Evolutionary conservation across 1,140 invertebrate species (phyloP), one percentile per base, ranked within the genome.

Genomic region (Rhizoglyphus robini): DNA sequence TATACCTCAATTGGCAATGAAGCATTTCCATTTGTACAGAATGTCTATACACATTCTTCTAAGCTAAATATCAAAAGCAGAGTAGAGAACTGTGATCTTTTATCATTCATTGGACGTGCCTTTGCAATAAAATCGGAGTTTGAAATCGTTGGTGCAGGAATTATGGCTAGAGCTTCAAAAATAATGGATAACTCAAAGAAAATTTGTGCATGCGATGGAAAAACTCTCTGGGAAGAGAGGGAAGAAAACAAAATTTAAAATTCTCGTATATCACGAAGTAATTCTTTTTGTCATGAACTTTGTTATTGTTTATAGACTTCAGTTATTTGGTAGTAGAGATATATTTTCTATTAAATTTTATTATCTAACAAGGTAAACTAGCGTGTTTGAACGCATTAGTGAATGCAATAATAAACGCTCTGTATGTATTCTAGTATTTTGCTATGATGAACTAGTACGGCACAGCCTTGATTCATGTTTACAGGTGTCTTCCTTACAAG

Each of bases 141-240:
- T 34, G 47, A 29, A 11, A 25, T 57, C 20, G 18, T 68, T n/a
- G 60, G 30, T 4, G 68, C 65, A 4, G 66, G 66, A 25, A 68
- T 68, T 31, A 54, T 68, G 23, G 65, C 68, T 1, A 4, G 68
- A 59, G 59, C 65, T 15, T 68, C 68, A 23, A 68, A 59, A 23
- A 38, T 68, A n/a, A 20, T n/a, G 25, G 59, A 48, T 38, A 68
- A 68, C 57, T 20, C 18, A 3, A 68, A 68, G 31, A 67, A 63
- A 60, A 58, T 68, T 8, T 68, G 68, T 20, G 29, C 32, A 20
- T 68, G 68, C 38, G 63, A 59, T 63, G 68, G 68, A 0, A 67
- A 65, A 59, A 68, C 68, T 18, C 15, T 68, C 4, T 68, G 68
- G 68, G 65, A 67, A 48, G 68, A 68, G 57, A 13, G 68, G 30